A percentile compares a stretch with the other conserved stretches of the same genome.
Evolutionary conservation across 2,888 invertebrate species (phyloP).

Genomic region (Thymelicus sylvestris): DNA sequence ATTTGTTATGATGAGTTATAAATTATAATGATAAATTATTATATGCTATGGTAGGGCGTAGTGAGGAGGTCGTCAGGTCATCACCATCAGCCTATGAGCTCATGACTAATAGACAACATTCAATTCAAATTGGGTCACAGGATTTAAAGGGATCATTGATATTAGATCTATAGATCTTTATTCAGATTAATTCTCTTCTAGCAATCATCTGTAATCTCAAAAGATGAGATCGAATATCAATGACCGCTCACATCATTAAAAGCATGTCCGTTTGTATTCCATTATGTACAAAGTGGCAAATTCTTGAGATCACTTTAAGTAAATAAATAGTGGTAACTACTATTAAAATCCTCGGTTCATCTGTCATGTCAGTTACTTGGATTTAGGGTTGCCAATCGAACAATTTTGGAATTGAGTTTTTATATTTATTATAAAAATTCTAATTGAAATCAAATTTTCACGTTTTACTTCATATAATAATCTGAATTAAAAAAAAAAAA

Average conservation of each 20-base stretch:
- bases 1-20: neutral
- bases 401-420: too few species aligned
- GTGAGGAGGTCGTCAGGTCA: neutral
- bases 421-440: too few species aligned
- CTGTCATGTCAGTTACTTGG: constrained; percentile 16
- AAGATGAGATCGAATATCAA: too few species aligned
- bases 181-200: too few species aligned
- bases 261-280: neutral
- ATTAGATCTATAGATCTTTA: neutral
- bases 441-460: too few species aligned
- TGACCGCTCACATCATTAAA: neutral
- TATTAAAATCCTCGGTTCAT: constrained; percentile 7
- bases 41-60: neutral
- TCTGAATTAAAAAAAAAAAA: too few species aligned
- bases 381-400: neutral
- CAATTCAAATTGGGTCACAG: neutral
- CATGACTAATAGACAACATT: too few species aligned
- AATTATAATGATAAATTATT: neutral
- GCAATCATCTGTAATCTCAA: too few species aligned
- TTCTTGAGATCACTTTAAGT: neutral
- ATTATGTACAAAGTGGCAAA: neutral
- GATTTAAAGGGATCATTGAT: neutral
- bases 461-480: too few species aligned
- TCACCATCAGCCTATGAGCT: neutral
- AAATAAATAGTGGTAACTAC: neutral